These are phyloP conservation scores for Hesperophylax magnus DNA, from an alignment of 1,140 invertebrate genomes.

Conservation along the genomic window DNA sequence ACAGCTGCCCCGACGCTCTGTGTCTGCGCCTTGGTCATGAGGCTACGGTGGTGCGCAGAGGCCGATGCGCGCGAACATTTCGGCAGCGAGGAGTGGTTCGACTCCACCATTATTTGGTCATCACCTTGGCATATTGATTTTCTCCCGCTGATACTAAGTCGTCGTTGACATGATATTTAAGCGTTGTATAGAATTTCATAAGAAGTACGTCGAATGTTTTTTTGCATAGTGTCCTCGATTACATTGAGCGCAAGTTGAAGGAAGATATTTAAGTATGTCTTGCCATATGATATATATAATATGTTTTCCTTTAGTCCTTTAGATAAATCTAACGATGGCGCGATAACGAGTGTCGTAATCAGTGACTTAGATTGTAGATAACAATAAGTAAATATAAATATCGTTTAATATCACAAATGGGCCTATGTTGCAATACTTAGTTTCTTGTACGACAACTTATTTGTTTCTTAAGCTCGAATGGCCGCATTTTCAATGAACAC, in stretches of 20 bases:
- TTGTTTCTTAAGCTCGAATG: constrained; percentile 34
- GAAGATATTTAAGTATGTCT: too few relatives aligned
- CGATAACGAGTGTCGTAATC: background rate
- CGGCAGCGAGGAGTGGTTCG: constrained; percentile 68
- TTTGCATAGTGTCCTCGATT: background rate
- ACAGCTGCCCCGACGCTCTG: constrained; percentile 60
- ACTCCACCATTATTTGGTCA: constrained; percentile 71
- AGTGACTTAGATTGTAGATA: constrained; percentile 3
- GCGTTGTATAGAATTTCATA: background rate
- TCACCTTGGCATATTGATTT: constrained; percentile 62
- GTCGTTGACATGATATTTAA: background rate
- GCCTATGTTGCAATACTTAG: constrained; percentile 6
- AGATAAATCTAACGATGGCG: background rate
- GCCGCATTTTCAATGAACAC: constrained; percentile 42
- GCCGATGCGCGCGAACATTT: constrained; percentile 67
- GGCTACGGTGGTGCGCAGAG: constrained; percentile 61
- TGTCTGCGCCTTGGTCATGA: constrained; percentile 56
- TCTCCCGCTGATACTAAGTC: background rate
- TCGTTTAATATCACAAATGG: constrained; percentile 36
- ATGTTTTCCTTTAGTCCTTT: background rate
- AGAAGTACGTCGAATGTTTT: background rate
- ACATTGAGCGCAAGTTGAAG: too few relatives aligned
- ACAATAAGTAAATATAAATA: constrained; percentile 23
- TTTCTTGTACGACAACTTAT: constrained; percentile 20
- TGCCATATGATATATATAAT: too few relatives aligned